Evolutionary conservation across 2,113 vertebrate genomes (phyloP), one percentile per base, ranked within the genome.

Genomic region (Saguinus midas): DNA sequence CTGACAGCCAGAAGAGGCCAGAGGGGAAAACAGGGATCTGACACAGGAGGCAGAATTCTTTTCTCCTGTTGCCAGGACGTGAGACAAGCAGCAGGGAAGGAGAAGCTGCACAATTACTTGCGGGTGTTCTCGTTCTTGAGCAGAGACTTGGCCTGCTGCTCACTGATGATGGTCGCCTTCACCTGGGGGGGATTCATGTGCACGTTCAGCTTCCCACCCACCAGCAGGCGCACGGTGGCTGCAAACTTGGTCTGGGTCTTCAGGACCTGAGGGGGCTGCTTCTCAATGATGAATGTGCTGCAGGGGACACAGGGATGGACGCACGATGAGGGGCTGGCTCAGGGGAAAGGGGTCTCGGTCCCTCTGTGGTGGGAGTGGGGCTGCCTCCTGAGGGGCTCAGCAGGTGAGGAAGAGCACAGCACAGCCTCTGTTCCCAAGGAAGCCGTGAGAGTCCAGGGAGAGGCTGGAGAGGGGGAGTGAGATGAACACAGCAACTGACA

Each of bases 261-360:
- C 94, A 99, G 98, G 95, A 99, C 99, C 98, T 99, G 99, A 0
- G 99, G 99, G 58, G 99, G 99, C 98, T 99, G 99, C 98, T 99
- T 99, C 98, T 99, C 99, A 1, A 99, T 99, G 98, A 99, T 99
- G 98, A 99, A 99, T 43, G 99, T 99, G 98, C 99, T 99, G 99
- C 1, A 61, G 16, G 87, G 82, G 94, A 96, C 73, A 95, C 37
- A 79, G 6, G 0, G 25, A 84, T 0, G 40, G 37, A 32, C 4
- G 68, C 37, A 96, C 23, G 3, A 99, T 64, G 29, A 72, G 48
- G 16, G 0, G 48, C 29, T 1, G 78, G 29, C 32, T 70, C 91
- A 76, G 95, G 66, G 48, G 58, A 55, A n/a, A 8, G 83, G 27
- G 23, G 37, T 14, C 79, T 0, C 16, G 79, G 45, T 20, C 29